Base-by-base conservation (phyloP, 2,888 invertebrate genomes). In the Acanthosepion pharaonis region DNA sequence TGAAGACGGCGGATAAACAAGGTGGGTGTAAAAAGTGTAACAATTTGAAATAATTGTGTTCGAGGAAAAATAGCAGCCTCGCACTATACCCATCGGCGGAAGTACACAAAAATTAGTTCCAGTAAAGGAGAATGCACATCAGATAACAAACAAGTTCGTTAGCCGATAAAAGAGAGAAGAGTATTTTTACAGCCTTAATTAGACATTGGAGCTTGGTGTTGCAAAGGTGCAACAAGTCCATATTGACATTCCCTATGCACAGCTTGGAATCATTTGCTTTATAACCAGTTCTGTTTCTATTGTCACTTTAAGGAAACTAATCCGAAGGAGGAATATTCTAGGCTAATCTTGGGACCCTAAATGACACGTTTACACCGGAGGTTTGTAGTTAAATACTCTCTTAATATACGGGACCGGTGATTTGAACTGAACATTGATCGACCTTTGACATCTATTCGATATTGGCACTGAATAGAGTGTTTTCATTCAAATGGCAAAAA, bases 61-160 rank as follows among this genome's bases (percentile, higher is more conserved):
- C n/a, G 78, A 78, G 78, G 78, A 78, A 78, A 78, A 78, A 78
- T 18, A n/a, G 78, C 78, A n/a, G n/a, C 78, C n/a, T n/a, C 78
- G 11, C n/a, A 78, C 78, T 78, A 78, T 78, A 78, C n/a, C 33
- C 11, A 2, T 78, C n/a, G 11, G n/a, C 78, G 78, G 78, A 78
- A 78, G n/a, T 15, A n/a, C 78, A 33, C n/a, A 78, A 78, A 33
- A 78, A 78, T 78, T 78, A 78, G 78, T 78, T 78, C 78, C 78
- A 78, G 78, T n/a, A 78, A 78, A 78, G 78, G n/a, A 78, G 78
- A 78, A 78, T 78, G 1, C n/a, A n/a, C 78, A 33, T 78, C n/a
- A n/a, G 78, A 78, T 78, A 78, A 78, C 78, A 78, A 78, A 78
- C n/a, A 78, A n/a, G 78, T 78, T 78, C 78, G 78, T 78, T 78